Base-by-base conservation (phyloP, 2,113 vertebrate species). In the Engystomops pustulosus region DNA sequence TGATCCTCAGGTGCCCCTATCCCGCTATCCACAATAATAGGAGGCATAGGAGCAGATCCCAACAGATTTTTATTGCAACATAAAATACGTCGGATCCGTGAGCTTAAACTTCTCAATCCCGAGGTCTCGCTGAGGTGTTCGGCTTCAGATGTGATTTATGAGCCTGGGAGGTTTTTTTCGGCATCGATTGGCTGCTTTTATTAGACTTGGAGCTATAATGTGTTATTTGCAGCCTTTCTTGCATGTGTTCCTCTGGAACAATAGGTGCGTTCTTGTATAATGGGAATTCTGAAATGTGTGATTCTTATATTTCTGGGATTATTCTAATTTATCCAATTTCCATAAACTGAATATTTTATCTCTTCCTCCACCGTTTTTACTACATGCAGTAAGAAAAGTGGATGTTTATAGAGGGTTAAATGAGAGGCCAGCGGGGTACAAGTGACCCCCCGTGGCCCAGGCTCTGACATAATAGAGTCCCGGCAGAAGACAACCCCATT, bases 101-200 rank as follows among this genome's bases (percentile, higher is more conserved):
- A 18, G 62, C 62, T 67, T 67, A 67, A 36, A 67, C 7, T 8
- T 67, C 6, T 67, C 34, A 67, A 67, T 67, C 62, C 62, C 32
- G 62, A 67, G 62, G 62, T 67, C 32, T 67, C 62, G 62, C 32
- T 20, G 62, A 67, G 62, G 62, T 67, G 62, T 67, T 67, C 17
- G 5, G 62, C 62, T 36, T 67, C 62, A 67, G 8, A 36, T 36
- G 62, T 67, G 62, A 67, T 67, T 67, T 67, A 67, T 67, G 62
- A 67, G 62, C 62, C 11, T 10, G 62, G 14, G 62, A 67, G 62
- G 38, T 41, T 65, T 67, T 67, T 67, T 67, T 67, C 62, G 34
- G 62, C 62, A 67, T 67, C 62, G 62, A 67, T 67, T 36, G 62
- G 62, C 20, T 67, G 62, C 62, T 67, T 67, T 67, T 67, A 67